A percentile compares a stretch with the other conserved stretches of the same genome.
These are phyloP conservation scores for Girardinichthys multiradiatus DNA, from an alignment of 2,113 vertebrate genomes.

Conservation along the genomic window DNA sequence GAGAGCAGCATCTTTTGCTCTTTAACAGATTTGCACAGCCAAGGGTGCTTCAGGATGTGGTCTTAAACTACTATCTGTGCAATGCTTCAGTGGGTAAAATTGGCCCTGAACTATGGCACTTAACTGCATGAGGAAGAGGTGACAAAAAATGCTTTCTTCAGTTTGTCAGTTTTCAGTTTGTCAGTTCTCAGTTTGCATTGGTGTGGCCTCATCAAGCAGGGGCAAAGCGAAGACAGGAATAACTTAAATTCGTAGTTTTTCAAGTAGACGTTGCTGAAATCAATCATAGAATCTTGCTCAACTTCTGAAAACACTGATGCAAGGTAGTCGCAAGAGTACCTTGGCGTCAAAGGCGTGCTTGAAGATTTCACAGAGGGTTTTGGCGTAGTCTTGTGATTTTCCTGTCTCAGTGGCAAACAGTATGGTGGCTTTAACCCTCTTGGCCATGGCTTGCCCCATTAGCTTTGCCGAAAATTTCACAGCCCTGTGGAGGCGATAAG, in stretches of 20 bases:
- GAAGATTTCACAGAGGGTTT: constrained; percentile 98
- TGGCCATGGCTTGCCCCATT: constrained; percentile 99
- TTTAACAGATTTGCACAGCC: constrained; percentile 59
- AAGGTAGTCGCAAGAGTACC: constrained; percentile 79
- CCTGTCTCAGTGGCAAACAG: constrained; percentile 96
- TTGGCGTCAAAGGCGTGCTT: constrained; percentile 98
- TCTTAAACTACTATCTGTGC: constrained; percentile 63
- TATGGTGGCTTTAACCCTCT: constrained; percentile 97
- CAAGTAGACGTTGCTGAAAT: background rate
- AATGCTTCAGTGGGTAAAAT: constrained; percentile 55
- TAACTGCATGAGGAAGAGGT: constrained; percentile 45
- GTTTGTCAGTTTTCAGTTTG: constrained; percentile 10
- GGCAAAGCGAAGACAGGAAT: background rate
- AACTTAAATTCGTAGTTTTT: constrained; percentile 36
- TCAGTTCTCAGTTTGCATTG: constrained; percentile 49
- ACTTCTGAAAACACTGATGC: constrained; percentile 46
- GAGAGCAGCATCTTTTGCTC: constrained; percentile 32
- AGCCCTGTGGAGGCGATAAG: constrained; percentile 79
- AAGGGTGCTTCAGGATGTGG: constrained; percentile 52
- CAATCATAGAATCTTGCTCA: constrained; percentile 2
- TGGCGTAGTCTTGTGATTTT: constrained; percentile 95
- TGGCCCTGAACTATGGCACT: constrained; percentile 34
- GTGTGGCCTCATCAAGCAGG: constrained; percentile 25
- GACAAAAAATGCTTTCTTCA: constrained; percentile 37
- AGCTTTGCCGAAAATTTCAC: constrained; percentile 98